phyloP scores from a whole-genome alignment of 2,797 vertebrate genomes.

The Dendrocincla fuliginosa region DNA sequence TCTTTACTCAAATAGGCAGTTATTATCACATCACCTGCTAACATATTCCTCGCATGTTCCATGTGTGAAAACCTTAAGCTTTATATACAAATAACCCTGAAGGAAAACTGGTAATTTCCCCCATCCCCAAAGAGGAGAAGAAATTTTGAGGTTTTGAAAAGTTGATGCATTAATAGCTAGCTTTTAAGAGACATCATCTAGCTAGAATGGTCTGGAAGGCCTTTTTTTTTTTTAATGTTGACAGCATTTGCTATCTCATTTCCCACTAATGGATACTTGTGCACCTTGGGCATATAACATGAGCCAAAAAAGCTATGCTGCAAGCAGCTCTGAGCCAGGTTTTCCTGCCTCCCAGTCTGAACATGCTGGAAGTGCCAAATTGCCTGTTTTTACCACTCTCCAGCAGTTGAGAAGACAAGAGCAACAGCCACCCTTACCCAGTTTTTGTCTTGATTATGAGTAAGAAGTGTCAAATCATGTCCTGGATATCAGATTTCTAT shows the following conservation, averaged over 20 bases:
- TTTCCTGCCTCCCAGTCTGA: background rate
- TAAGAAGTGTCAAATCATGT: background rate
- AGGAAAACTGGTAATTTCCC: background rate
- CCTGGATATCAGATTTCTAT: background rate
- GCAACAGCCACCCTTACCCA: background rate
- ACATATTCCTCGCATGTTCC: background rate
- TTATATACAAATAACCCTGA: background rate
- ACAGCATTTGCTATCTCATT: background rate
- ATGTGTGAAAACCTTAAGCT: conserved; percentile 20
- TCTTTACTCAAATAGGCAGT: conserved; percentile 21
- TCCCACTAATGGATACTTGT: conserved; percentile 36
- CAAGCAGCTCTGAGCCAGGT: background rate
- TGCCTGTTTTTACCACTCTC: background rate
- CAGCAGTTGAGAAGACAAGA: background rate
- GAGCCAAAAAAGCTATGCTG: background rate
- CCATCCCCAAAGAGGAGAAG: background rate
- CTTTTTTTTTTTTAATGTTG: background rate
- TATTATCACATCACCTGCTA: background rate
- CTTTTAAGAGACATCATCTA: background rate
- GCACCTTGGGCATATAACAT: background rate
- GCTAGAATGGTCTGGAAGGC: background rate
- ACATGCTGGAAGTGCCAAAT: background rate
- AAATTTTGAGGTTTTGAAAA: background rate
- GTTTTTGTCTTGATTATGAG: background rate
- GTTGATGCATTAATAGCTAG: background rate